Conservation (phyloP, 1,140 invertebrate species). For the Hycleus phaleratus region DNA sequence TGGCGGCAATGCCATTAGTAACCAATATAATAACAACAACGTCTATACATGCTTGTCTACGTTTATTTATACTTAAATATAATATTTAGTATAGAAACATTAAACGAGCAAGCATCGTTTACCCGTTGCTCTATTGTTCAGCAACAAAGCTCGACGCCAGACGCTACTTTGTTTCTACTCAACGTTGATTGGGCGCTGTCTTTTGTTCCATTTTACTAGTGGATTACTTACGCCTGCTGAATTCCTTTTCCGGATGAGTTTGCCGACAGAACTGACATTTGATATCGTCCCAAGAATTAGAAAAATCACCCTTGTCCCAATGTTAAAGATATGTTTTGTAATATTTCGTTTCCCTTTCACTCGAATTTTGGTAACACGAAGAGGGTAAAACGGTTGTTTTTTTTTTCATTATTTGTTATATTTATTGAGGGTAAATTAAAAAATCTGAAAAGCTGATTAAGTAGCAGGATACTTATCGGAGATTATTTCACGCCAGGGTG, state of each 20-base stretch:
- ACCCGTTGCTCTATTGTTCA: constrained; percentile 30
- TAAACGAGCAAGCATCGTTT: constrained; percentile 35
- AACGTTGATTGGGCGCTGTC: constrained; percentile 31
- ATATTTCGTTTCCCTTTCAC: too few relatives aligned
- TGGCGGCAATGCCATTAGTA: constrained; percentile 15
- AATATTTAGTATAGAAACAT: neutral
- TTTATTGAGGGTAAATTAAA: too few relatives aligned
- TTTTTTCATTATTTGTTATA: too few relatives aligned
- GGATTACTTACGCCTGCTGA: constrained; percentile 32
- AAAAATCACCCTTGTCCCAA: too few relatives aligned
- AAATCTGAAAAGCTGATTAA: constrained; percentile 28
- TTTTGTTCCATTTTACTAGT: constrained; percentile 33
- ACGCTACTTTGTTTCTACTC: constrained; percentile 33
- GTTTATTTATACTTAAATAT: neutral
- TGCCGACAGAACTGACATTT: constrained; percentile 15
- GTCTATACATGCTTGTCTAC: neutral
- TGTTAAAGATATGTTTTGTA: too few relatives aligned
- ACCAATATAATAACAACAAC: constrained; percentile 34
- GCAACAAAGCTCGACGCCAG: constrained; percentile 34
- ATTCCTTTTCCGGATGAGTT: constrained; percentile 20
- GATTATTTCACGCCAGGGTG: constrained; percentile 35
- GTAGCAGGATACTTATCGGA: constrained; percentile 21
- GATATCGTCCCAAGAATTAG: constrained; percentile 3
- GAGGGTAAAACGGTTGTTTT: too few relatives aligned
- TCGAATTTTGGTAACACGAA: too few relatives aligned